These are phyloP conservation scores for Panopea generosa DNA, from an alignment of 2,888 invertebrate species.

Conservation along the genomic window DNA sequence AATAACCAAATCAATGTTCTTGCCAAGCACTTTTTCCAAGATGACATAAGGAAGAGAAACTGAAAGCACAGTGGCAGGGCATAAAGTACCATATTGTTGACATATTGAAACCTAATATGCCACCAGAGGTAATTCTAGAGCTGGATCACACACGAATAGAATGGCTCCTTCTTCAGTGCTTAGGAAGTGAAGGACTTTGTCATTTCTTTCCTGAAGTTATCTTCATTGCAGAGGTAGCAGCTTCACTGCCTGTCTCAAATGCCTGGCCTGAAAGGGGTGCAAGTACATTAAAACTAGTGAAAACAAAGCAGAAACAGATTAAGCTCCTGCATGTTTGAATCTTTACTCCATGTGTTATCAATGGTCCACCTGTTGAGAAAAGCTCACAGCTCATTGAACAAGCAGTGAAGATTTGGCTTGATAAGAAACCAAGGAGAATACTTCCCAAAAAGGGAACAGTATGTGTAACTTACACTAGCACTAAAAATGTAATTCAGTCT, in stretches of 20 bases:
- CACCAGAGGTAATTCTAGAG: no score
- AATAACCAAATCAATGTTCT: neutral
- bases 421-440: neutral
- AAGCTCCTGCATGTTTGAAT: no score
- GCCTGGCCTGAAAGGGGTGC: no score
- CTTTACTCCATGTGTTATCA: no score
- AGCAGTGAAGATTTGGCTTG: neutral
- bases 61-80: no score
- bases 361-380: no score
- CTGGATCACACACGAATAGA: no score
- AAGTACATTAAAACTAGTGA: neutral
- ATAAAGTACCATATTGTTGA: no score
- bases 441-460: neutral
- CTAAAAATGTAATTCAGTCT: neutral
- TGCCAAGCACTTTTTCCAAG: neutral
- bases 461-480: no score
- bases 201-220: constrained; percentile 2
- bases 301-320: neutral
- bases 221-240: neutral
- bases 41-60: no score
- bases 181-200: constrained; percentile 1
- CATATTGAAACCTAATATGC: no score
- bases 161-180: constrained; percentile 1
- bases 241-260: no score
- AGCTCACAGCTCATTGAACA: neutral